Conservation (phyloP, 1,140 invertebrate species). For the Drosophila novamexicana region DNA sequence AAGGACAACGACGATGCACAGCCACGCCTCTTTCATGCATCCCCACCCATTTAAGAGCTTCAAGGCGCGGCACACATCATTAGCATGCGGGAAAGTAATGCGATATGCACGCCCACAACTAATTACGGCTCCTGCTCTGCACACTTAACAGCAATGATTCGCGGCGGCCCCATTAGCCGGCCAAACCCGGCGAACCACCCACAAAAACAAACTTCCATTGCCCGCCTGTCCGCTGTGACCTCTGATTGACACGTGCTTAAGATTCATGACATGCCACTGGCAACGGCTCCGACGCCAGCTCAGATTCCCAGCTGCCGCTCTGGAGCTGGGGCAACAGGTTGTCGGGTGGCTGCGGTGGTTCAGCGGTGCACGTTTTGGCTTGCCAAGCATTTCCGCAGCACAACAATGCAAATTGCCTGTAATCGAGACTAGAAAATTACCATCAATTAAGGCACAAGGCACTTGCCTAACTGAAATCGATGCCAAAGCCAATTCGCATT, state of each 20-base stretch:
- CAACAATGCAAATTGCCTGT: background rate
- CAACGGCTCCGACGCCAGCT: conserved; percentile 8
- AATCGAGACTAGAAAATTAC: background rate
- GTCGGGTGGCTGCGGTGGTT: background rate
- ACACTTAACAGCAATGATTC: conserved; percentile 22
- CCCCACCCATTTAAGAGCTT: too few species aligned
- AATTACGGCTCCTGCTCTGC: conserved; percentile 49
- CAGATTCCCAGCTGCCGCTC: background rate
- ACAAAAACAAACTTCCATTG: too few species aligned
- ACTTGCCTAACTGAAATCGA: too few species aligned
- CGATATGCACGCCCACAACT: conserved; percentile 63
- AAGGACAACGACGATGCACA: background rate
- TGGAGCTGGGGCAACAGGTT: background rate
- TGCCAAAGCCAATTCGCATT: too few species aligned
- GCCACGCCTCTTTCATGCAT: too few species aligned
- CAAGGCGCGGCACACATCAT: conserved; percentile 30
- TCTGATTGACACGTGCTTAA: conserved; percentile 15
- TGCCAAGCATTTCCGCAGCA: conserved; percentile 5
- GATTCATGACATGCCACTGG: conserved; percentile 26
- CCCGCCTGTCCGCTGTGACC: background rate
- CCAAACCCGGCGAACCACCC: background rate
- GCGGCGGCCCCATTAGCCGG: conserved; percentile 41
- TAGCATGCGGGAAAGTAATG: conserved; percentile 61
- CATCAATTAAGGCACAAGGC: background rate
- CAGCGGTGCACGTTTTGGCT: background rate